phyloP scores from a whole-genome alignment of 2,113 vertebrate genomes.

The Trematomus loennbergii region DNA sequence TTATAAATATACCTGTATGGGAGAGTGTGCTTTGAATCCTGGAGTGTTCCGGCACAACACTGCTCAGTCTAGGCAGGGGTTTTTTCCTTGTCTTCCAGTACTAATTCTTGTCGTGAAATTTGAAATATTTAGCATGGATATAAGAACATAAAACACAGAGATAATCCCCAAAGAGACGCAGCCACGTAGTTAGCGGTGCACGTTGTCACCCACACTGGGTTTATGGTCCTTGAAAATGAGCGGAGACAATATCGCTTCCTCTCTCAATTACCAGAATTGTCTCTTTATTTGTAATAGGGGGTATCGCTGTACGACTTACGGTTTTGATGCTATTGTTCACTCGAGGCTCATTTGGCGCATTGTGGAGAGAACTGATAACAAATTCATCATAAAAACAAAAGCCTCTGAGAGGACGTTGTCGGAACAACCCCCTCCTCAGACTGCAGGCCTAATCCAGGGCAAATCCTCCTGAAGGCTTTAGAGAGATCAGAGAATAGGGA shows the following conservation, averaged over 20 bases:
- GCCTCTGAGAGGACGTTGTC: constrained; percentile 75
- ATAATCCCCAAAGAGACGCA: constrained; percentile 71
- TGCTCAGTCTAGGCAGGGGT: constrained; percentile 41
- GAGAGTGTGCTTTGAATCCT: constrained; percentile 74
- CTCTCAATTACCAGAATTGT: constrained; percentile 79
- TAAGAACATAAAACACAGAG: constrained; percentile 61
- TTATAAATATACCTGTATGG: constrained; percentile 83
- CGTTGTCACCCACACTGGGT: constrained; percentile 66
- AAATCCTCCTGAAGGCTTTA: constrained; percentile 79
- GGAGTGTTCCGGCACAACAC: constrained; percentile 52
- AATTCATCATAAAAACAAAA: constrained; percentile 81
- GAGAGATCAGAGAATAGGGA: constrained; percentile 71
- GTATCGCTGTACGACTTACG: constrained; percentile 69
- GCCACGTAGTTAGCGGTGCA: constrained; percentile 65
- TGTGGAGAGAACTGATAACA: constrained; percentile 78
- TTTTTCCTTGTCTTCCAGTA: constrained; percentile 25
- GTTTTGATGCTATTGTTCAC: constrained; percentile 81
- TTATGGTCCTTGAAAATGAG: constrained; percentile 81
- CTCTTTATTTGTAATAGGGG: constrained; percentile 78
- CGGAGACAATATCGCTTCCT: constrained; percentile 75
- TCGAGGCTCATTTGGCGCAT: constrained; percentile 77
- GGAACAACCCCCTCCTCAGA: constrained; percentile 73
- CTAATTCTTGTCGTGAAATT: constrained; percentile 68
- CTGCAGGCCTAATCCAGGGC: constrained; percentile 76
- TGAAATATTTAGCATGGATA: constrained; percentile 64